Base-by-base conservation (phyloP, 2,113 vertebrate genomes). In the Camelus dromedarius region DNA sequence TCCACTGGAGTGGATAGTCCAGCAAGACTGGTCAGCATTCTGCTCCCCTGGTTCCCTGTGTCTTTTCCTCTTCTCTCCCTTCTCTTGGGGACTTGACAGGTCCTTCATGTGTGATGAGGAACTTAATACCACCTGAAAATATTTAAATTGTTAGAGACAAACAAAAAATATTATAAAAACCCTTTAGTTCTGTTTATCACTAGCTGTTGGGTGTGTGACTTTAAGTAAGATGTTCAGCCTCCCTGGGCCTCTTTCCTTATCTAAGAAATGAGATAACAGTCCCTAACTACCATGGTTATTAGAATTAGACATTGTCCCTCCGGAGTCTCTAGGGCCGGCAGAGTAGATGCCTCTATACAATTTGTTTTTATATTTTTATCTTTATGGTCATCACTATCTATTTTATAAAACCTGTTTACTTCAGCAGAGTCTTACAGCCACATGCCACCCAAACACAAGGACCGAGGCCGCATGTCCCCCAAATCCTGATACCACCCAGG, bases 341-440 rank as follows among this genome's bases (percentile, higher is more conserved):
- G 56, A 80, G 32, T 62, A 86, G 77, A 95, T 66, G 30, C 46
- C 58, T 35, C 48, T 52, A n/a, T 50, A 30, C 18, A 26, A 89
- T 30, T 95, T 93, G 84, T 83, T 89, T 95, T 92, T 70, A 82
- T 64, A n/a, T 60, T 52, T 70, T 82, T 88, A 96, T 97, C 94
- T 97, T 97, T 96, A 96, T 48, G 35, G 35, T 91, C 89, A 94
- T 95, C 85, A 52, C 28, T 60, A 67, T 62, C 91, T 93, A 42
- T 42, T 91, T 95, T 73, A 89, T 86, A 94, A 95, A 97, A 94
- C 85, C 38, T 87, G 11, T 96, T 95, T 86, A 91, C 19, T 93
- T 93, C 67, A 85, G 28, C 66, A 67, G 75, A 95, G 56, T 82
- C 88, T 79, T 88, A 77, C 6, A 80, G 91, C 9, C 79, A 60